Evolutionary conservation across 2,888 invertebrate species (phyloP).

Genomic region (Cryptocephalus primarius): DNA sequence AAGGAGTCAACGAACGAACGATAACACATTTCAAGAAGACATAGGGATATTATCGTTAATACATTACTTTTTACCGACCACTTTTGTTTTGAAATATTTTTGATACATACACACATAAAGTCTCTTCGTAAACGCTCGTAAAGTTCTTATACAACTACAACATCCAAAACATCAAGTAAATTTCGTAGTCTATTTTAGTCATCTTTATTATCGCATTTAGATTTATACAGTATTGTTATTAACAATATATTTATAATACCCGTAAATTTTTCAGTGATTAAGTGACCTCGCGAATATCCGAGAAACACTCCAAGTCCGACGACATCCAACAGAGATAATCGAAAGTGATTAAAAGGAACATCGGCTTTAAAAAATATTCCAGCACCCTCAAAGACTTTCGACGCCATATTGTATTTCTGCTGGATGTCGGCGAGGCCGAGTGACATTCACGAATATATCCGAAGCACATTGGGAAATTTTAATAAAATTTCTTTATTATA

Average conservation of each 20-base stretch:
- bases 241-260: constrained; percentile 36
- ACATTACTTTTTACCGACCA: too few relatives aligned
- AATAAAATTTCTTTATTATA: constrained; percentile 36
- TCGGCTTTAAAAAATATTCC: too few relatives aligned
- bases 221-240: constrained; percentile 31
- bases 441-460: neutral
- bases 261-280: constrained; percentile 32
- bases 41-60: too few relatives aligned
- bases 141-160: constrained; percentile 13
- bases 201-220: constrained; percentile 31
- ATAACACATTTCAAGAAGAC: neutral
- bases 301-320: too few relatives aligned
- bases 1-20: neutral
- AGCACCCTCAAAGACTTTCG: too few relatives aligned
- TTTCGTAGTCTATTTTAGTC: constrained; percentile 19
- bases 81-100: constrained; percentile 1
- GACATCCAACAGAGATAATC: too few relatives aligned
- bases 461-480: constrained; percentile 24
- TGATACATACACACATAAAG: neutral
- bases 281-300: constrained; percentile 12
- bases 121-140: constrained; percentile 17
- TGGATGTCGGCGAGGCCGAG: too few relatives aligned
- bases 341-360: too few relatives aligned
- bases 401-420: too few relatives aligned
- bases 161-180: constrained; percentile 23